These are phyloP conservation scores for Saccopteryx leptura DNA, from an alignment of 2,113 vertebrate genomes.

Conservation along the genomic window DNA sequence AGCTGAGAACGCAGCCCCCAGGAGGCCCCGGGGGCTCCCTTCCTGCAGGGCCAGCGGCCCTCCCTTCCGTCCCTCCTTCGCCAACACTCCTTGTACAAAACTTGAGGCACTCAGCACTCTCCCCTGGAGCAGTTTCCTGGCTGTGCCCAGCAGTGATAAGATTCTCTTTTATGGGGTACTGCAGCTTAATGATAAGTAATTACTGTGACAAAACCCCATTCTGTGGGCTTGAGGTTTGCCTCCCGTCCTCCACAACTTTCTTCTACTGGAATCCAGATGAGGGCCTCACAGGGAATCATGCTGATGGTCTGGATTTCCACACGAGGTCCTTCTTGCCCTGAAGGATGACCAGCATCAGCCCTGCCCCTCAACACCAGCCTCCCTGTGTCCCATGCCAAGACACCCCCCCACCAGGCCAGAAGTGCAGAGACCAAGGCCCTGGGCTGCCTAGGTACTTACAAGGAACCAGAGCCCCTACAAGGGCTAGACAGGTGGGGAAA, in stretches of 20 bases:
- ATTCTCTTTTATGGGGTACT: neutral
- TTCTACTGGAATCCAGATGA: neutral
- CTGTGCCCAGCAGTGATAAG: neutral
- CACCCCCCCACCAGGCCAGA: neutral
- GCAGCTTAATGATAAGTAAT: slow-evolving; percentile 28
- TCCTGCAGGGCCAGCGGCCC: neutral
- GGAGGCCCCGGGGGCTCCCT: neutral
- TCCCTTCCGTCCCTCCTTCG: accelerated
- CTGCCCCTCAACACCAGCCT: accelerated
- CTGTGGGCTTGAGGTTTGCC: neutral
- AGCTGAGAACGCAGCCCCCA: accelerated
- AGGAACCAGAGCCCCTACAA: accelerated
- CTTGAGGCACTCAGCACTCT: neutral
- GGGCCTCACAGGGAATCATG: accelerated
- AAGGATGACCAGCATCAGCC: neutral
- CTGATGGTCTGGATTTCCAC: neutral
- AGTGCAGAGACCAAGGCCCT: accelerated
- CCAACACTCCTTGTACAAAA: accelerated
- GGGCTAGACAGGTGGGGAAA: accelerated
- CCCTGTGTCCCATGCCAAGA: neutral
- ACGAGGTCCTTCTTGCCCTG: neutral
- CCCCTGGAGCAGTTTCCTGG: neutral
- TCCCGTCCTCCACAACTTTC: neutral
- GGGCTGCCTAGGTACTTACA: neutral
- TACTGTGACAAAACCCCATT: neutral